phyloP scores from a whole-genome alignment of 2,797 vertebrate genomes.

The Karalla daura region DNA sequence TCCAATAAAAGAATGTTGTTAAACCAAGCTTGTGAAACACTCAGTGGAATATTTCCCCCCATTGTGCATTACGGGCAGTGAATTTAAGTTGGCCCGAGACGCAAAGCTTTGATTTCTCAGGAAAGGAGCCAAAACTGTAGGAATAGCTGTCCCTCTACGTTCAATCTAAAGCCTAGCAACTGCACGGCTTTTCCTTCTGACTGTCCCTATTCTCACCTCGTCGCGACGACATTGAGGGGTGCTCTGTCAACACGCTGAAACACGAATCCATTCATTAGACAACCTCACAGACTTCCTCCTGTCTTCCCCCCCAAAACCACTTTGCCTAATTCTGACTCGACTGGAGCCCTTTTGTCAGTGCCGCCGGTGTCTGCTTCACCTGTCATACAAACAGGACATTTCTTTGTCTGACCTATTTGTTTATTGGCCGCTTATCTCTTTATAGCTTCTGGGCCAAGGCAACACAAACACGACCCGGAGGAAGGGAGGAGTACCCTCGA shows the following conservation, averaged over 20 bases:
- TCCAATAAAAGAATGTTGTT: constrained; percentile 58
- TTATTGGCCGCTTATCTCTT: constrained; percentile 70
- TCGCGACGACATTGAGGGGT: constrained; percentile 12
- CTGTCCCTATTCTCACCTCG: constrained; percentile 30
- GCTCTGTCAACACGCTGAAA: constrained; percentile 61
- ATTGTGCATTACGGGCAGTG: constrained; percentile 37
- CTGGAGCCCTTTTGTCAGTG: constrained; percentile 43
- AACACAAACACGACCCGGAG: constrained; percentile 53
- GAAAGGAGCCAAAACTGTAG: constrained; percentile 50
- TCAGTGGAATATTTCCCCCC: constrained; percentile 56
- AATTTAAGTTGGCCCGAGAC: constrained; percentile 42
- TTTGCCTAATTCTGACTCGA: constrained; percentile 43
- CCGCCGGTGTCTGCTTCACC: constrained; percentile 38
- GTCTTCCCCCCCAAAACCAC: constrained; percentile 38
- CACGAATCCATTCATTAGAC: constrained; percentile 54
- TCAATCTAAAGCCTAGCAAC: neutral
- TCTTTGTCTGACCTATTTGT: constrained; percentile 72
- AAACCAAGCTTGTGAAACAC: constrained; percentile 62
- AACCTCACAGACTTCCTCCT: constrained; percentile 41
- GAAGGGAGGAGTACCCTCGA: constrained; percentile 59
- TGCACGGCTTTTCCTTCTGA: constrained; percentile 15
- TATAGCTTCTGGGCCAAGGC: constrained; percentile 31
- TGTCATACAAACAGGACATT: constrained; percentile 53
- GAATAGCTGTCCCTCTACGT: constrained; percentile 22
- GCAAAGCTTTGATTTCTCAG: constrained; percentile 51